Evolutionary conservation across 2,888 invertebrate genomes (phyloP).

Genomic region (Abrostola tripartita): DNA sequence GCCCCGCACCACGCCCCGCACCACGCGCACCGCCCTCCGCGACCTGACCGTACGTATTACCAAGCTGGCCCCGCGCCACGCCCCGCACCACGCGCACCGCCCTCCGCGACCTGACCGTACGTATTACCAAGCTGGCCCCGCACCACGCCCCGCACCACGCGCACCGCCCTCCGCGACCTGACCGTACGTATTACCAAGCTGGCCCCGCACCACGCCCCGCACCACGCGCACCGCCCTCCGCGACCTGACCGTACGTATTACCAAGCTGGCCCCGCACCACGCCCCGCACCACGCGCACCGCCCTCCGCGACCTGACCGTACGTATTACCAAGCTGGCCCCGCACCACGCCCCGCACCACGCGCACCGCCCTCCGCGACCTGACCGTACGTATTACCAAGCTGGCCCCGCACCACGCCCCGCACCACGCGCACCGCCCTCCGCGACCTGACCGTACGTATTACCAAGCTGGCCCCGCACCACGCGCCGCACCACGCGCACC

Average conservation of each 20-base stretch:
- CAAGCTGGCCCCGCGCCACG: too few relatives aligned
- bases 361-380: neutral
- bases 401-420: too few relatives aligned
- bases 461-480: too few relatives aligned
- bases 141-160: neutral
- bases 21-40: neutral
- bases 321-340: too few relatives aligned
- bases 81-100: neutral
- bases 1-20: too few relatives aligned
- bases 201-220: too few relatives aligned
- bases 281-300: neutral
- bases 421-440: neutral
- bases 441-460: neutral
- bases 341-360: neutral
- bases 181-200: neutral
- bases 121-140: too few relatives aligned
- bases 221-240: neutral
- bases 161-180: neutral
- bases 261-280: too few relatives aligned
- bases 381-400: neutral
- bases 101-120: conserved; percentile 3
- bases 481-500: neutral
- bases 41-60: neutral
- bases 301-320: conserved; percentile 4
- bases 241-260: neutral